These are phyloP conservation scores for Hiodon tergisus DNA, from an alignment of 2,113 vertebrate species.

Conservation along the genomic window DNA sequence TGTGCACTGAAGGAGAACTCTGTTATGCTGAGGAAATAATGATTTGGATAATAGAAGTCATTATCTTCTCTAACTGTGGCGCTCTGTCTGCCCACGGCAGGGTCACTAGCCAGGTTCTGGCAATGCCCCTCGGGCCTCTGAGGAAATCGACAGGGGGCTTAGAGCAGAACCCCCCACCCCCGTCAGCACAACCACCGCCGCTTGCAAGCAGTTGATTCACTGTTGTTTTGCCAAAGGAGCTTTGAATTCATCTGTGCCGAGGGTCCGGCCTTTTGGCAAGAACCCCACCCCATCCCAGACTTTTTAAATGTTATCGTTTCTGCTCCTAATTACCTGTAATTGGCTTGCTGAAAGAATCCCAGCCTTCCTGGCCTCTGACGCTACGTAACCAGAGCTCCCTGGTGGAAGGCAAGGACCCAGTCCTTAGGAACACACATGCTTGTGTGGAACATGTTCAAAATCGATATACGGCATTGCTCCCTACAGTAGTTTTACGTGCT, in stretches of 20 bases:
- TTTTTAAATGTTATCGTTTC: constrained; percentile 67
- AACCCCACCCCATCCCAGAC: constrained; percentile 22
- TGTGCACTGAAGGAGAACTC: constrained; percentile 12
- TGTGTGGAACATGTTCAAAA: background rate
- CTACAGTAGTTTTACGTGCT: background rate
- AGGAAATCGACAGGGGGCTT: constrained; percentile 53
- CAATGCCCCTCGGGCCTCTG: constrained; percentile 34
- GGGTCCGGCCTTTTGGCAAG: constrained; percentile 61
- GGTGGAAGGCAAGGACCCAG: constrained; percentile 37
- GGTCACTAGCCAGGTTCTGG: constrained; percentile 29
- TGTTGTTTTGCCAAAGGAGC: background rate
- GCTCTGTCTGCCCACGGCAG: constrained; percentile 35
- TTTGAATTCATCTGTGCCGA: background rate
- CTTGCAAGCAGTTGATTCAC: background rate
- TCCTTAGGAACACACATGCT: constrained; percentile 22
- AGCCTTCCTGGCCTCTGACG: constrained; percentile 58
- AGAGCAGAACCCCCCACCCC: background rate
- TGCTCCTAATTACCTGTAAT: constrained; percentile 66
- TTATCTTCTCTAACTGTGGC: constrained; percentile 58
- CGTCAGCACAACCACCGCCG: constrained; percentile 7
- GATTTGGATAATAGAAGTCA: constrained; percentile 47
- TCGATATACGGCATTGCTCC: background rate
- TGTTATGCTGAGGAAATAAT: constrained; percentile 27
- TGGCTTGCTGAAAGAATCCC: constrained; percentile 58
- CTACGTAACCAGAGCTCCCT: constrained; percentile 56